phyloP scores from a whole-genome alignment of 2,888 invertebrate genomes.

The Dusona sp. region DNA sequence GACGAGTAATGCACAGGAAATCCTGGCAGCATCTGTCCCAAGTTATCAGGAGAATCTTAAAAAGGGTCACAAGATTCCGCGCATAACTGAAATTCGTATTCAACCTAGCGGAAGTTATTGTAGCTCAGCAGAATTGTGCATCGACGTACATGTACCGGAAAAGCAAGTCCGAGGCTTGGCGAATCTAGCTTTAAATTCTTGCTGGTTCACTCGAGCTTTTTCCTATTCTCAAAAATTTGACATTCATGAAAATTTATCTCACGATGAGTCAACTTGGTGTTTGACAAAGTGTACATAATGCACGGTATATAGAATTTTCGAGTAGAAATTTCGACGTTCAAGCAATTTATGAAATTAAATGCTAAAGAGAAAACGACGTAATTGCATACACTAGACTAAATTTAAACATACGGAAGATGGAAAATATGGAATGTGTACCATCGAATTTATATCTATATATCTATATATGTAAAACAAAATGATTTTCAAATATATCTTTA shows the following conservation, averaged over 20 bases:
- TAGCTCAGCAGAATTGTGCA: not conserved
- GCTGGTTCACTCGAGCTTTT: constrained; percentile 2
- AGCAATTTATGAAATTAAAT: constrained; percentile 30
- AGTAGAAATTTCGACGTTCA: constrained; percentile 30
- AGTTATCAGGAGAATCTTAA: constrained; percentile 8
- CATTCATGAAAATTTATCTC: constrained; percentile 15
- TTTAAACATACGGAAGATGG: constrained; percentile 22
- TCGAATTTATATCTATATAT: too few species aligned
- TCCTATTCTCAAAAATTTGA: not conserved
- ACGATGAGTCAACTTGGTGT: not conserved
- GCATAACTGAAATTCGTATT: not conserved
- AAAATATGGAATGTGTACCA: constrained; percentile 34
- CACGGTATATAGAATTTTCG: not conserved
- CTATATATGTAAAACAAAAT: too few species aligned
- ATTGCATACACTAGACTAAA: constrained; percentile 26
- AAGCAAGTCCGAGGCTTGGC: not conserved
- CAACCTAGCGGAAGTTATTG: constrained; percentile 3
- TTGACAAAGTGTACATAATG: not conserved
- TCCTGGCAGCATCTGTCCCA: constrained; percentile 1
- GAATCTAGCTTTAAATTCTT: constrained; percentile 3
- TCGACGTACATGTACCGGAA: not conserved
- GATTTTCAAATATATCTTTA: not conserved
- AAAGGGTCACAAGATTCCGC: constrained; percentile 20
- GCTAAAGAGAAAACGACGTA: constrained; percentile 38
- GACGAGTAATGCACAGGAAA: constrained; percentile 14